Evolutionary conservation across 1,140 invertebrate genomes (phyloP).

Genomic region (Anagrus nilaparvatae): DNA sequence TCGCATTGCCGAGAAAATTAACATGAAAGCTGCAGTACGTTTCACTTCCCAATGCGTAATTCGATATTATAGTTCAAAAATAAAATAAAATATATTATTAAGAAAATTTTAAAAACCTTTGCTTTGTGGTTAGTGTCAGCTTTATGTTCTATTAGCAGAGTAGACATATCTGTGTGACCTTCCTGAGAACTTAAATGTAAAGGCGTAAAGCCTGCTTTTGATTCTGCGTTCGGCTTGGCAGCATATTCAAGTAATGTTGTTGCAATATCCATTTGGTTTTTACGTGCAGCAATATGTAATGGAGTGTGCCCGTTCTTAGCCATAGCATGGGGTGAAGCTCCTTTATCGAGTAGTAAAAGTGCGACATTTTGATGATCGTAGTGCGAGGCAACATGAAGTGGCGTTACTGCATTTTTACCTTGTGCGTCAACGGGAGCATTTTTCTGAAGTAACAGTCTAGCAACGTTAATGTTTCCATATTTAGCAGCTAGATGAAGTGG

Average conservation of each 20-base stretch:
- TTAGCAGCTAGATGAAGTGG: constrained; percentile 95
- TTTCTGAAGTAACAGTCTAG: constrained; percentile 74
- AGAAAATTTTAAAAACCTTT: constrained; percentile 49
- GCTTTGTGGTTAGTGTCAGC: constrained; percentile 79
- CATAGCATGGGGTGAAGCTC: constrained; percentile 87
- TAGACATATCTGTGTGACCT: constrained; percentile 86
- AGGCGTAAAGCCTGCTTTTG: constrained; percentile 84
- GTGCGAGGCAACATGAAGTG: constrained; percentile 94
- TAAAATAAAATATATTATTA: too few relatives aligned
- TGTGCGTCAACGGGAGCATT: constrained; percentile 89
- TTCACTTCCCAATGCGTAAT: too few relatives aligned
- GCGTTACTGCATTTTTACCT: constrained; percentile 96
- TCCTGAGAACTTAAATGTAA: constrained; percentile 91
- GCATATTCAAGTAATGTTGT: constrained; percentile 89
- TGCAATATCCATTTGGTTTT: constrained; percentile 93
- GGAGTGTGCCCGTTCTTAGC: constrained; percentile 99
- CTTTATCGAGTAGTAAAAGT: constrained; percentile 80
- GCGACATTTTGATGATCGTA: constrained; percentile 94
- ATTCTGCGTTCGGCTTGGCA: constrained; percentile 76
- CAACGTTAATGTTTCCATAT: constrained; percentile 92
- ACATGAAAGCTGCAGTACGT: too few relatives aligned
- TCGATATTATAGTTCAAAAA: too few relatives aligned
- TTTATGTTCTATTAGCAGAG: constrained; percentile 77
- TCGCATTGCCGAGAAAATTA: too few relatives aligned
- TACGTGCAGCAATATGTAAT: constrained; percentile 94